Conservation (phyloP, 2,113 vertebrate species). For the Macheiramphus alcinus region DNA sequence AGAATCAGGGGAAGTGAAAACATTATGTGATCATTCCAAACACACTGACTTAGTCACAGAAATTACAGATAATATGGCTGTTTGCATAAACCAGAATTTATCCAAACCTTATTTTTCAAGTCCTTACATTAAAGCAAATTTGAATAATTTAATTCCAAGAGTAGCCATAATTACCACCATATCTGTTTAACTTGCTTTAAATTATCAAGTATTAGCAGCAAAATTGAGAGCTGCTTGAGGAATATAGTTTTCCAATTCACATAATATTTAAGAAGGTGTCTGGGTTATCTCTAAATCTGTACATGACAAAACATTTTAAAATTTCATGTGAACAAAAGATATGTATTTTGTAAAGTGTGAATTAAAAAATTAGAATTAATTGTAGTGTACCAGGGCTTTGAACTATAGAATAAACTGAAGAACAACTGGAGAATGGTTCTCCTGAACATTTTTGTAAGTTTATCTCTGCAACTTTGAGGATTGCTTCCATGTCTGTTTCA, state of each 20-base stretch:
- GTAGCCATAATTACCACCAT: not conserved
- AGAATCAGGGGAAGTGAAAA: not conserved
- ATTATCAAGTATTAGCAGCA: not conserved
- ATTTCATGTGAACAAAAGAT: not conserved
- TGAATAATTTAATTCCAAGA: not conserved
- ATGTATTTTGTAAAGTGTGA: not conserved
- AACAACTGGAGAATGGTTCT: not conserved
- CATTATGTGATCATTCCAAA: not conserved
- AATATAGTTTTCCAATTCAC: not conserved
- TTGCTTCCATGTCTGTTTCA: not conserved
- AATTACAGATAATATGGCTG: not conserved
- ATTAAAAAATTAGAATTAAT: not conserved
- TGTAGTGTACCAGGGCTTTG: not conserved
- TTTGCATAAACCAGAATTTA: not conserved
- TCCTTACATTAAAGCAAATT: not conserved
- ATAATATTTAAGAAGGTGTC: not conserved
- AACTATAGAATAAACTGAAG: not conserved
- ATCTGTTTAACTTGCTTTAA: not conserved
- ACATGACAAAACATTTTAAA: not conserved
- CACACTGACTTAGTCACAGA: not conserved
- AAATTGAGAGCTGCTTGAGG: not conserved
- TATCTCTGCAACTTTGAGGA: not conserved
- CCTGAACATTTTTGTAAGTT: not conserved
- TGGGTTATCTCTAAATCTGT: not conserved
- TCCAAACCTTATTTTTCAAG: not conserved